Percentiles rank a stretch among this genome's conserved stretches.
Evolutionary conservation across 1,140 invertebrate species (phyloP).

Genomic region (Zophobas morio): DNA sequence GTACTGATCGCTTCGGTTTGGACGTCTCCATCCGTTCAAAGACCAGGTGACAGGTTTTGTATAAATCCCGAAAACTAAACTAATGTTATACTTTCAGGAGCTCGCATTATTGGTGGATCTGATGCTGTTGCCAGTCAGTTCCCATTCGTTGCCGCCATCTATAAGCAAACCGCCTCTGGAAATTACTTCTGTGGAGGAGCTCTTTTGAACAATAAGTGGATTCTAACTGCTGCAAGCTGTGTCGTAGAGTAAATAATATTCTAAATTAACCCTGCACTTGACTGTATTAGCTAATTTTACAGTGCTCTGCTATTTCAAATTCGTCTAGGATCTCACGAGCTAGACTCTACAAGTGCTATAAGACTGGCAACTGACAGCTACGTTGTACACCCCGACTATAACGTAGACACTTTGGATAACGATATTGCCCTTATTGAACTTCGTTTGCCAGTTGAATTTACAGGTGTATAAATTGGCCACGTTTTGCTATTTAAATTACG

Average conservation of each 20-base stretch:
- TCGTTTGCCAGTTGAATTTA: too few relatives aligned
- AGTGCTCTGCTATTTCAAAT: too few relatives aligned
- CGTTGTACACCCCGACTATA: too few relatives aligned
- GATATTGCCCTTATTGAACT: too few relatives aligned
- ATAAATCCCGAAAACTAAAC: background rate
- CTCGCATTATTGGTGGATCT: background rate
- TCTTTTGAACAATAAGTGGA: constrained; percentile 14
- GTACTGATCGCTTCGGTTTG: background rate
- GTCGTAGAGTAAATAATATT: background rate
- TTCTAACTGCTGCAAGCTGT: constrained; percentile 9
- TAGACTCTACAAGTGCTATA: too few relatives aligned
- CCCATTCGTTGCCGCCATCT: constrained; percentile 2
- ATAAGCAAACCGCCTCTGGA: background rate
- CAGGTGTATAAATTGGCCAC: too few relatives aligned
- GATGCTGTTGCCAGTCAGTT: background rate
- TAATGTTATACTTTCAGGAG: background rate
- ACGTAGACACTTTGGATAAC: too few relatives aligned
- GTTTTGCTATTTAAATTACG: too few relatives aligned
- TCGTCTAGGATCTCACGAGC: too few relatives aligned
- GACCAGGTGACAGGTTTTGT: background rate
- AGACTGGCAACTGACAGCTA: too few relatives aligned
- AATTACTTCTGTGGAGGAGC: constrained; percentile 15
- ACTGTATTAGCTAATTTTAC: too few relatives aligned
- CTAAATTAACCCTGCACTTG: too few relatives aligned
- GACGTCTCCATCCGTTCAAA: background rate